A percentile compares a stretch with the other conserved stretches of the same genome.
These are phyloP conservation scores for Arnoldichthys spilopterus DNA, from an alignment of 2,797 vertebrate genomes.

Conservation along the genomic window DNA sequence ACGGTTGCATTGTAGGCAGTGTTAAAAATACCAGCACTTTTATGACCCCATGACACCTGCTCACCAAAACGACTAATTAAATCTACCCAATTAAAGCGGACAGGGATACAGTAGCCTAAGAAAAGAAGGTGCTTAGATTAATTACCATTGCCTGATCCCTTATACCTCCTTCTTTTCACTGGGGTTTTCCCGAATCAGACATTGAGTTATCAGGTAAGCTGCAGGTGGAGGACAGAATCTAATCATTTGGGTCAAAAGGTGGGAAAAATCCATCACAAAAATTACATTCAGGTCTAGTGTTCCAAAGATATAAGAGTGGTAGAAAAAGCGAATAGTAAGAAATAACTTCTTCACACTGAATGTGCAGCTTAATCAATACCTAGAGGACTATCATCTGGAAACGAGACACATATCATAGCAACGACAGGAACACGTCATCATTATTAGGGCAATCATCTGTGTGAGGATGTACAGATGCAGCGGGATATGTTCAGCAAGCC, in stretches of 20 bases:
- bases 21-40: slow-evolving; percentile 68
- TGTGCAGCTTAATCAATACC: not conserved
- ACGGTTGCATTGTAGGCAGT: slow-evolving; percentile 64
- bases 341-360: not conserved
- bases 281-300: not conserved
- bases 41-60: slow-evolving; percentile 60
- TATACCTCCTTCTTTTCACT: slow-evolving; percentile 1
- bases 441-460: slow-evolving; percentile 18
- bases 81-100: slow-evolving; percentile 67
- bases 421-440: slow-evolving; percentile 31
- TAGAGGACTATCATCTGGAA: slow-evolving; percentile 3
- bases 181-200: not conserved
- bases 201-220: not conserved
- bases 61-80: slow-evolving; percentile 64
- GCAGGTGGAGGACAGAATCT: not conserved
- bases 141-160: slow-evolving; percentile 53
- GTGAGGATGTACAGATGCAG: slow-evolving; percentile 28
- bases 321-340: not conserved
- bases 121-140: slow-evolving; percentile 51
- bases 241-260: not conserved
- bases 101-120: slow-evolving; percentile 54
- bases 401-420: slow-evolving; percentile 14
- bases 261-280: too few relatives aligned
- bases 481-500: not conserved
- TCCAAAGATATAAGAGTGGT: not conserved